Percentiles rank a stretch among this genome's conserved stretches.
Evolutionary conservation across 2,888 invertebrate species (phyloP).

Genomic region (Phortica okadai): DNA sequence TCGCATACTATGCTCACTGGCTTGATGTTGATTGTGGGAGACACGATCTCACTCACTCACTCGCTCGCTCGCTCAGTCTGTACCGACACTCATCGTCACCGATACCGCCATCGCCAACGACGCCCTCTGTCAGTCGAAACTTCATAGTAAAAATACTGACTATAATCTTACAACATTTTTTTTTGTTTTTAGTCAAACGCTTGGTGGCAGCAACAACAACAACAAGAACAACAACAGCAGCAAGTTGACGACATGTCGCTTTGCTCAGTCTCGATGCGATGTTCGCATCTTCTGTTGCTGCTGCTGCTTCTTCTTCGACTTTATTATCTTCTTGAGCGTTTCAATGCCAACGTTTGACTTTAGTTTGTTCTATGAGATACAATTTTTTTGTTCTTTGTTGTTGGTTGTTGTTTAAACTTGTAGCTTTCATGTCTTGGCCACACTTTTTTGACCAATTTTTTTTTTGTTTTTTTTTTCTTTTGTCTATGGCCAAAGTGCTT

Average conservation of each 20-base stretch:
- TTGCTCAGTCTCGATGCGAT: constrained; percentile 27
- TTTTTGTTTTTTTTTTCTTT: constrained; percentile 42
- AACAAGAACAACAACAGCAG: constrained; percentile 46
- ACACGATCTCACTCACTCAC: constrained; percentile 64
- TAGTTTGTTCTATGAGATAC: constrained; percentile 1
- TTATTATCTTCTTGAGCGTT: constrained; percentile 11
- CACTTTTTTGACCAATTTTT: constrained; percentile 70
- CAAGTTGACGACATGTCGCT: constrained; percentile 68
- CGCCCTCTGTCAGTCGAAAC: background rate
- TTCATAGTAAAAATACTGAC: constrained; percentile 53
- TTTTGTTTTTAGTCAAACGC: constrained; percentile 40
- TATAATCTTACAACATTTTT: constrained; percentile 65
- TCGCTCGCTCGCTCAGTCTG: constrained; percentile 42
- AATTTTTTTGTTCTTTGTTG: constrained; percentile 51
- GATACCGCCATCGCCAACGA: background rate
- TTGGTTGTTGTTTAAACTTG: constrained; percentile 71
- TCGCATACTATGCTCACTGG: constrained; percentile 18
- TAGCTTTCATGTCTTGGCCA: constrained; percentile 72
- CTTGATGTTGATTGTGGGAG: constrained; percentile 53
- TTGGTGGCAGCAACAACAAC: constrained; percentile 25
- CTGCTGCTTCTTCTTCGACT: constrained; percentile 52
- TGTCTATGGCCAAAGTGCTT: constrained; percentile 11
- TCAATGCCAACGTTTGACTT: constrained; percentile 27
- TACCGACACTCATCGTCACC: background rate
- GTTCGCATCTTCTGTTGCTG: constrained; percentile 31